phyloP scores from a whole-genome alignment of 2,113 vertebrate species.

The Corythornis vintsioides region DNA sequence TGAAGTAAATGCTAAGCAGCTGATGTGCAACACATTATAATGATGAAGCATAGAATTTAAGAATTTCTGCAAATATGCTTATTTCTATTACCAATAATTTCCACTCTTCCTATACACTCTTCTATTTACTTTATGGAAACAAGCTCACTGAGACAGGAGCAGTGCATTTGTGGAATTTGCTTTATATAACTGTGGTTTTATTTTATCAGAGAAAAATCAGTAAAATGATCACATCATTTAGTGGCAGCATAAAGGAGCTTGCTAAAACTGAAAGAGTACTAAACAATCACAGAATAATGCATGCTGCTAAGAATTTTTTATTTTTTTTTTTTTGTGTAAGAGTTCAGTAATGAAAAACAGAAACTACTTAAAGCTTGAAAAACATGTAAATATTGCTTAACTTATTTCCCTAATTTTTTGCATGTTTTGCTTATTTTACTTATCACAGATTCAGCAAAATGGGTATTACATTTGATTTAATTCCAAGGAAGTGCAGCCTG shows the following conservation, averaged over 20 bases:
- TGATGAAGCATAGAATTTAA: neutral
- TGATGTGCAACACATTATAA: neutral
- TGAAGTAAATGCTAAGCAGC: neutral
- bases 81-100: neutral
- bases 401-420: neutral
- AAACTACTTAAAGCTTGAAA: neutral
- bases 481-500: neutral
- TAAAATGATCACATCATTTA: neutral
- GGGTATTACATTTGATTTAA: neutral
- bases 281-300: neutral
- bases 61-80: neutral
- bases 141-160: neutral
- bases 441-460: neutral
- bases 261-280: neutral
- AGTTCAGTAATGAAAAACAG: neutral
- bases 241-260: neutral
- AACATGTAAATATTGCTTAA: neutral
- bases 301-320: neutral
- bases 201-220: neutral
- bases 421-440: neutral
- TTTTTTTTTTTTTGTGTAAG: neutral
- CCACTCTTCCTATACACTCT: neutral
- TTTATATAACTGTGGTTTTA: neutral
- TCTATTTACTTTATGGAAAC: neutral
- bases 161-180: neutral